Conservation (phyloP, 2,113 vertebrate species). For the Acinonyx jubatus region DNA sequence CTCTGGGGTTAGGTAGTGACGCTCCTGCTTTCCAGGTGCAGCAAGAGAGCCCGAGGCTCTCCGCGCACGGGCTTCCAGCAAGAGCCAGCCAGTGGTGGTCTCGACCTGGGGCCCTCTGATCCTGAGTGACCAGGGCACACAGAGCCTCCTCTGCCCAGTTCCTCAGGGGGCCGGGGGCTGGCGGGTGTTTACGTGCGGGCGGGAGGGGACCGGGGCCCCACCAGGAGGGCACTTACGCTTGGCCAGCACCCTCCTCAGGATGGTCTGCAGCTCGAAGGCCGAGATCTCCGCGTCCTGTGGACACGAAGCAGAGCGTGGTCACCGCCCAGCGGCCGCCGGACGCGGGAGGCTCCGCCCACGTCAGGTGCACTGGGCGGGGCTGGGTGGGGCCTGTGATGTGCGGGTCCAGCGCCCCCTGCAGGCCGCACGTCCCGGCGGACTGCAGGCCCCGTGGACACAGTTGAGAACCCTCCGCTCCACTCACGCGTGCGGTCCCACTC, state of each 20-base stretch:
- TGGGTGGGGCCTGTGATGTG: not conserved
- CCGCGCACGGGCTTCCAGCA: not conserved
- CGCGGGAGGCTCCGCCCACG: not conserved
- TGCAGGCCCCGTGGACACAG: too few species aligned
- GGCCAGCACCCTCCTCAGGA: constrained; percentile 86
- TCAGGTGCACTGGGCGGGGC: not conserved
- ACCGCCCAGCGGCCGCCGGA: not conserved
- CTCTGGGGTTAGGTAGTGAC: not conserved
- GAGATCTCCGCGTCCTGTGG: constrained; percentile 88
- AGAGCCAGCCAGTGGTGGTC: not conserved
- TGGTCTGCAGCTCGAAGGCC: constrained; percentile 85
- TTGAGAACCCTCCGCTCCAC: too few species aligned
- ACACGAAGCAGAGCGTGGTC: not conserved
- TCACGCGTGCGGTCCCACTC: accelerated
- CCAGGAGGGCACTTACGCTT: constrained; percentile 83
- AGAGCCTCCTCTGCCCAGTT: accelerated
- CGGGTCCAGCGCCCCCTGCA: too few species aligned
- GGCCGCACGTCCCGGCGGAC: not conserved
- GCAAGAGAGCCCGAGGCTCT: not conserved
- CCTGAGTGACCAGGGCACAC: not conserved
- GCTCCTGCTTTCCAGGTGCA: not conserved
- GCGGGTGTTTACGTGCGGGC: accelerated
- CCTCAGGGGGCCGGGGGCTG: accelerated
- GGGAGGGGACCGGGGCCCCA: not conserved
- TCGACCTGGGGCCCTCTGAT: not conserved